Evolutionary conservation across 2,888 invertebrate genomes (phyloP).

Genomic region (Drosophila mimetica): DNA sequence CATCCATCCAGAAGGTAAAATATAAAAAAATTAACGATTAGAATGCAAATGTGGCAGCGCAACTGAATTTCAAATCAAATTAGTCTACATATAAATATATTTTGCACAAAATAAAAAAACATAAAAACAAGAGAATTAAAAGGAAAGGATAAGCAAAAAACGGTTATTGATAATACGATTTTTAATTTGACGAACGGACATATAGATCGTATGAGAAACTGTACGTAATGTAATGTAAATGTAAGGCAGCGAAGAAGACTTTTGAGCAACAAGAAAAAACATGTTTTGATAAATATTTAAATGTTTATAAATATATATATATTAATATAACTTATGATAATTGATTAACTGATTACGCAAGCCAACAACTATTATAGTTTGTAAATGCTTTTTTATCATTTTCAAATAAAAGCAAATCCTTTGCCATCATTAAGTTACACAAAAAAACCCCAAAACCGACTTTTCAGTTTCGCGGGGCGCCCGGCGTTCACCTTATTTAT

Average conservation of each 20-base stretch:
- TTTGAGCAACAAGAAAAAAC: constrained; percentile 81
- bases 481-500: constrained; percentile 44
- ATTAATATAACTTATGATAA: constrained; percentile 54
- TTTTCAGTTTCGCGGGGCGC: constrained; percentile 63
- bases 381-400: constrained; percentile 79
- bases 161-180: constrained; percentile 65
- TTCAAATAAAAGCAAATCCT: constrained; percentile 69
- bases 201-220: constrained; percentile 59
- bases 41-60: constrained; percentile 68
- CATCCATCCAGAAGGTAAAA: constrained; percentile 71
- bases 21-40: constrained; percentile 13
- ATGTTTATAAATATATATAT: constrained; percentile 66
- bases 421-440: constrained; percentile 76
- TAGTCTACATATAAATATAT: constrained; percentile 65
- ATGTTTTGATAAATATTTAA: constrained; percentile 81
- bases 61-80: constrained; percentile 78
- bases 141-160: constrained; percentile 33
- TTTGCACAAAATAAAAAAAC: constrained; percentile 73
- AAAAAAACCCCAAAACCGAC: constrained; percentile 48
- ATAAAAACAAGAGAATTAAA: constrained; percentile 32
- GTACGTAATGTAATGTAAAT: constrained; percentile 58
- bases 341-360: constrained; percentile 74
- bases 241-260: constrained; percentile 77
- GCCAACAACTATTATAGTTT: constrained; percentile 79
- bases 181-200: constrained; percentile 49